These are phyloP conservation scores for Branchipolynoe longqiensis DNA, from an alignment of 2,888 invertebrate genomes.

Conservation along the genomic window DNA sequence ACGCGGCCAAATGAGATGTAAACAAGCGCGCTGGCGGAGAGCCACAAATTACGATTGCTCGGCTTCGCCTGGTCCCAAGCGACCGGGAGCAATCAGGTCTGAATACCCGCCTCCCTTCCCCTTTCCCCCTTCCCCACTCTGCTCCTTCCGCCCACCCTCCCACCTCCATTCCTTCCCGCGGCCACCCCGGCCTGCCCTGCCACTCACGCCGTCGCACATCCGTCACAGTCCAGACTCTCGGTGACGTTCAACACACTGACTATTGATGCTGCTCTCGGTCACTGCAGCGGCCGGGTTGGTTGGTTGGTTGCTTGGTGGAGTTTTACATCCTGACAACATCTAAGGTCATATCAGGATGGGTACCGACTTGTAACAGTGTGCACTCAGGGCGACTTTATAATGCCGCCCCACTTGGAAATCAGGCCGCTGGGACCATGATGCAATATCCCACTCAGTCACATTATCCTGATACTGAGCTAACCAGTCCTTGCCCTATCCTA, in stretches of 20 bases:
- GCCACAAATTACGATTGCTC: constrained; percentile 39
- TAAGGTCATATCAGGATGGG: too few relatives aligned
- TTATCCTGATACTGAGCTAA: too few relatives aligned
- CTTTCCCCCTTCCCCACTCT: neutral
- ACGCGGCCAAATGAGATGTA: constrained; percentile 44
- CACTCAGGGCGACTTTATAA: too few relatives aligned
- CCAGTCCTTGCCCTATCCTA: too few relatives aligned
- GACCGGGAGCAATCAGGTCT: constrained; percentile 40
- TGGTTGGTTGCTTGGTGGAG: too few relatives aligned
- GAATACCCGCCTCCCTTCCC: constrained; percentile 16
- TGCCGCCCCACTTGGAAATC: too few relatives aligned
- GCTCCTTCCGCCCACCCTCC: neutral
- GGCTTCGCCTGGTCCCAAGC: constrained; percentile 18
- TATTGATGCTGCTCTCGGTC: neutral
- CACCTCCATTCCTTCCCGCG: neutral
- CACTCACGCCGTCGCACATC: neutral
- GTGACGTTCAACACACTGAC: constrained; percentile 24
- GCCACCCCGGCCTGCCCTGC: neutral
- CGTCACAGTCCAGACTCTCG: too few relatives aligned
- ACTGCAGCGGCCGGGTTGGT: neutral
- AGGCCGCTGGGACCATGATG: too few relatives aligned
- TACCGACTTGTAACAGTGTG: too few relatives aligned
- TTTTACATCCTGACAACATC: too few relatives aligned
- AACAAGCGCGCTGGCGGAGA: constrained; percentile 40
- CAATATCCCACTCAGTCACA: too few relatives aligned